phyloP scores from a whole-genome alignment of 2,797 vertebrate genomes.

The Apogon talboti region DNA sequence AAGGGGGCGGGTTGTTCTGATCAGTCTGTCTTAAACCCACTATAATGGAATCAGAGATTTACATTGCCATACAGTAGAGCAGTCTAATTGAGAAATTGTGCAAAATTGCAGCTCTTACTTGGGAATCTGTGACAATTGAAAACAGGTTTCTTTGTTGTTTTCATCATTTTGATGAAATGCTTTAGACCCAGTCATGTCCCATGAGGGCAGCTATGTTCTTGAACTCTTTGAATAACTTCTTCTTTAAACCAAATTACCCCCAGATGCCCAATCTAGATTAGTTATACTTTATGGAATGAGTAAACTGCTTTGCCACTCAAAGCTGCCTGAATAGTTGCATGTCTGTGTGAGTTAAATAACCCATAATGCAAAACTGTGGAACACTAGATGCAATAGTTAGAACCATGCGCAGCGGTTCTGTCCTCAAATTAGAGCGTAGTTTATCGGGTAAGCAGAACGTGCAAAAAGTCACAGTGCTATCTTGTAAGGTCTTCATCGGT shows the following conservation, averaged over 20 bases:
- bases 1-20: conserved; percentile 48
- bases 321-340: conserved; percentile 24
- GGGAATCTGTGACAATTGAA: conserved; percentile 54
- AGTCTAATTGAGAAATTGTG: conserved; percentile 31
- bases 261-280: conserved; percentile 62
- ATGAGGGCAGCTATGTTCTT: conserved; percentile 55
- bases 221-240: conserved; percentile 49
- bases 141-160: conserved; percentile 55
- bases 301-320: conserved; percentile 35
- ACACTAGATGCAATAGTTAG: conserved; percentile 11
- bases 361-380: conserved; percentile 25
- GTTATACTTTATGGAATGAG: conserved; percentile 43
- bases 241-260: conserved; percentile 63
- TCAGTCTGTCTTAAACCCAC: conserved; percentile 53
- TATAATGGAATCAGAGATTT: conserved; percentile 38
- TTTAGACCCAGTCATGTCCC: conserved; percentile 49
- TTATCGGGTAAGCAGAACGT: conserved; percentile 33
- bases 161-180: conserved; percentile 57
- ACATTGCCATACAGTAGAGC: conserved; percentile 32
- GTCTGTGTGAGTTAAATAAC: conserved; percentile 27
- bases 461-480: conserved; percentile 43
- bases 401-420: not conserved
- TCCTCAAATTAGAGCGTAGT: conserved; percentile 9
- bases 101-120: conserved; percentile 27
- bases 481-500: conserved; percentile 49